Conservation (phyloP, 2,888 invertebrate genomes). For the Drosophila subsilvestris region DNA sequence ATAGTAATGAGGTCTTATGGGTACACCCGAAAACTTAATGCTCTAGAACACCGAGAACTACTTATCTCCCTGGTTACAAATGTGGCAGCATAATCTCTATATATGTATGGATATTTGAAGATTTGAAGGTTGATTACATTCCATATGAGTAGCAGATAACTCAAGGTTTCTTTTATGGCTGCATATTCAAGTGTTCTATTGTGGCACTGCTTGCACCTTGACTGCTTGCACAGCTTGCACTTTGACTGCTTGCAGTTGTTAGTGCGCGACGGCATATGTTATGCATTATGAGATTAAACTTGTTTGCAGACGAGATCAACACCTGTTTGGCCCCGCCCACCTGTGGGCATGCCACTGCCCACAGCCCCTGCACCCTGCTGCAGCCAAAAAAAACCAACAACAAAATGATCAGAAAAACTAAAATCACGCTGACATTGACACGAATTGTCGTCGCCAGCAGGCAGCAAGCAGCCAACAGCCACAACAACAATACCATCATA, state of each 20-base stretch:
- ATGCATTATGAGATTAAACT: conserved; percentile 59
- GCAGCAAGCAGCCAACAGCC: conserved; percentile 37
- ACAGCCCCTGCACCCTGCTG: neutral
- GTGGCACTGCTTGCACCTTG: neutral
- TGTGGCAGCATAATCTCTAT: too few species aligned
- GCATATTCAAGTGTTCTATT: neutral
- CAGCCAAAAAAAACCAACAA: conserved; percentile 25
- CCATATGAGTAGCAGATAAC: too few species aligned
- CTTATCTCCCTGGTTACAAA: too few species aligned
- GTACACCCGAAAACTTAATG: too few species aligned
- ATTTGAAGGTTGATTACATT: too few species aligned
- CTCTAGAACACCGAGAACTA: too few species aligned
- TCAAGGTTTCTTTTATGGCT: too few species aligned
- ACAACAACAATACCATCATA: conserved; percentile 28
- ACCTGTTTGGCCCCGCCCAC: conserved; percentile 2
- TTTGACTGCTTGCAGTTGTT: conserved; percentile 12
- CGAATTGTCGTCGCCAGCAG: conserved; percentile 63
- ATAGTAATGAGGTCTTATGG: too few species aligned
- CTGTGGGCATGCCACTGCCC: too few species aligned
- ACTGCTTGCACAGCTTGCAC: neutral
- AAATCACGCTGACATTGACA: conserved; percentile 77
- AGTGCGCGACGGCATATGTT: conserved; percentile 26
- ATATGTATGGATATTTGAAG: too few species aligned
- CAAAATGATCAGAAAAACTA: conserved; percentile 50
- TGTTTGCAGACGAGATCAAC: conserved; percentile 46